phyloP scores from a whole-genome alignment of 2,113 vertebrate genomes.

The Terrapene triunguis region DNA sequence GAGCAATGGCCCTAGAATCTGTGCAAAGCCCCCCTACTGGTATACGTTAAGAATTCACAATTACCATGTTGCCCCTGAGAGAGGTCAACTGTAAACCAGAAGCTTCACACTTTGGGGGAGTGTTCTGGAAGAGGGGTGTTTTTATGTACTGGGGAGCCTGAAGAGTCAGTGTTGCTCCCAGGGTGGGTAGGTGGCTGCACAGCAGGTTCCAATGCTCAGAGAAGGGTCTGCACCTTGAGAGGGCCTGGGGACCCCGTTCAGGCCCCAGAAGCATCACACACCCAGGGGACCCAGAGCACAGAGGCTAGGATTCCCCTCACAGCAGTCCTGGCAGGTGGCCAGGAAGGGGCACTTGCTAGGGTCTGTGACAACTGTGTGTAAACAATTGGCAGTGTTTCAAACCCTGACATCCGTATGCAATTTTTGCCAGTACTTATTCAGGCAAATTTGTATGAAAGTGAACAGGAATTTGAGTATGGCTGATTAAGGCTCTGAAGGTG shows the following conservation, averaged over 20 bases:
- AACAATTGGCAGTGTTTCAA: not conserved
- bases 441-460: not conserved
- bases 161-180: not conserved
- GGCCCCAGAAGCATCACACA: not conserved
- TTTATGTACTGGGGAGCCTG: not conserved
- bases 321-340: not conserved
- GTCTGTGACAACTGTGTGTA: not conserved
- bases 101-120: not conserved
- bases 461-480: not conserved
- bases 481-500: not conserved
- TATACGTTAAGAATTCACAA: not conserved
- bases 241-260: not conserved
- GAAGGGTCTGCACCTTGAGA: not conserved
- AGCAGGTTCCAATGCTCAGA: not conserved
- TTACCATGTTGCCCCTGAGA: not conserved
- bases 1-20: not conserved
- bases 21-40: not conserved
- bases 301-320: not conserved
- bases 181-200: not conserved
- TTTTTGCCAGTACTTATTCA: not conserved
- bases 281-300: not conserved
- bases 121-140: not conserved
- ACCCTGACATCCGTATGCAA: not conserved
- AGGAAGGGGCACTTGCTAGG: not conserved
- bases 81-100: not conserved